These are phyloP conservation scores for Microchrysa polita DNA, from an alignment of 2,888 invertebrate genomes.

Conservation along the genomic window DNA sequence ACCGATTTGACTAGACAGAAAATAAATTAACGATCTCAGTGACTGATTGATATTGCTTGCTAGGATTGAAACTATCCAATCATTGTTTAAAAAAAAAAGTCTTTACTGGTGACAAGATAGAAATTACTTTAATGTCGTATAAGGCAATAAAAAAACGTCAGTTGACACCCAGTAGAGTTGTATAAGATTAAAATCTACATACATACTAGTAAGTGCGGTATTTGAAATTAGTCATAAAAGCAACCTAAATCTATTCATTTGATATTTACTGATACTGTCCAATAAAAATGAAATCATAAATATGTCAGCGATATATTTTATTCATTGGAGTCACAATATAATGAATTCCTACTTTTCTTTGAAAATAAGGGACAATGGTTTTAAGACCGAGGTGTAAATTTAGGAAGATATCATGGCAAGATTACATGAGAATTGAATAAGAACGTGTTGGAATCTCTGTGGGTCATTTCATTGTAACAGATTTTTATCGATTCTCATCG, in stretches of 20 bases:
- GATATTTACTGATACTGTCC: background rate
- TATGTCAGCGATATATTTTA: slow-evolving; percentile 33
- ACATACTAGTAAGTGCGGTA: no score
- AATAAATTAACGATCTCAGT: slow-evolving; percentile 15
- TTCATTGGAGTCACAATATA: background rate
- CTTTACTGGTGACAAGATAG: no score
- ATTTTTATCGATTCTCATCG: no score
- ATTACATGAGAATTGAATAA: background rate
- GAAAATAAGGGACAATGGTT: background rate
- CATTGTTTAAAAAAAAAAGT: no score
- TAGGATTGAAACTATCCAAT: no score
- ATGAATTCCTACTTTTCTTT: background rate
- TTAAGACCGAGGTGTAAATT: background rate
- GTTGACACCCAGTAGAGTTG: no score
- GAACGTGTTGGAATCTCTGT: background rate
- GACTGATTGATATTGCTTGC: background rate
- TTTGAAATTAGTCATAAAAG: slow-evolving; percentile 19
- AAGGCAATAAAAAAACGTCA: no score
- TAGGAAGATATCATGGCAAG: background rate
- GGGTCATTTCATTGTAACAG: no score
- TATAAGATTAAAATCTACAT: no score
- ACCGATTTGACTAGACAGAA: background rate
- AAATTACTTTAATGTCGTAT: no score
- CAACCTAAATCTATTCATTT: background rate
- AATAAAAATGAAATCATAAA: slow-evolving; percentile 19